Evolutionary conservation across 2,797 vertebrate genomes (phyloP).

Genomic region (Sebastes taczanowskii): DNA sequence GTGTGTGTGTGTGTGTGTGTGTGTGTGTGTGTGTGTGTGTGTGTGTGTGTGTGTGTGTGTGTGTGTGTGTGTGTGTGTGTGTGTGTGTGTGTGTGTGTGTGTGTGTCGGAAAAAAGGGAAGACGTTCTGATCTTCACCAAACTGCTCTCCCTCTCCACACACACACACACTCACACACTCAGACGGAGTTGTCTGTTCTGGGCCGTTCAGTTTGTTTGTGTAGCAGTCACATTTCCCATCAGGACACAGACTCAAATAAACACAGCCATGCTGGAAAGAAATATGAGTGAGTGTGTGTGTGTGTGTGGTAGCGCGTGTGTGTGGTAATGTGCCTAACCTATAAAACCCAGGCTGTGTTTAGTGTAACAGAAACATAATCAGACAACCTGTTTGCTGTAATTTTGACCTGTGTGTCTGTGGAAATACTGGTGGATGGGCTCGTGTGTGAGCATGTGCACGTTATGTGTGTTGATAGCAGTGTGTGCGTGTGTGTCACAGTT

Average conservation of each 20-base stretch:
- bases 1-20: neutral
- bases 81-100: neutral
- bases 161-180: conserved; percentile 15
- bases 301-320: conserved; percentile 4
- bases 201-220: conserved; percentile 80
- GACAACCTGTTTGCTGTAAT: conserved; percentile 64
- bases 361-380: conserved; percentile 67
- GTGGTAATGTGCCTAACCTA: conserved; percentile 25
- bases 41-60: neutral
- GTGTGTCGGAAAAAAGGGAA: conserved; percentile 19
- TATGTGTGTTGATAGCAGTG: no score
- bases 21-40: neutral
- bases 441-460: neutral
- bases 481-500: conserved; percentile 29
- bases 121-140: conserved; percentile 14
- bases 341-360: conserved; percentile 61
- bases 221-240: conserved; percentile 86
- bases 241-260: conserved; percentile 86
- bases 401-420: conserved; percentile 49
- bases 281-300: neutral
- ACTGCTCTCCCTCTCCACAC: conserved; percentile 2
- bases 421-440: conserved; percentile 21
- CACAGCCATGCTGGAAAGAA: conserved; percentile 76
- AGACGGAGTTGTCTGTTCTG: conserved; percentile 58
- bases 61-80: neutral